Evolutionary conservation across 2,888 invertebrate genomes (phyloP).

Genomic region (Catocala nupta): DNA sequence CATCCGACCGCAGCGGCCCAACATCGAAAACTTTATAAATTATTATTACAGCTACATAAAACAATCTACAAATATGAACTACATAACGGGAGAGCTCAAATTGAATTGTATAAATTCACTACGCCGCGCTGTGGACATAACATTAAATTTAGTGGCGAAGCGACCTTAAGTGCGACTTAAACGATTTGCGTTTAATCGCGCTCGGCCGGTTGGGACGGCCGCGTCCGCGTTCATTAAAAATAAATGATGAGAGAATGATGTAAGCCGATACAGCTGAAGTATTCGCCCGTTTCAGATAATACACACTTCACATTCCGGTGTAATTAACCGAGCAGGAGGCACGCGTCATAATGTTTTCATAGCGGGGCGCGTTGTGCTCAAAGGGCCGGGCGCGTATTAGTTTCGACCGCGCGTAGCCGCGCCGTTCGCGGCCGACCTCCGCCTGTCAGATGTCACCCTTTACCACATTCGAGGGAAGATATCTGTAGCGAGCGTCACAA

Average conservation of each 20-base stretch:
- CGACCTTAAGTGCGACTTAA: slow-evolving; percentile 20
- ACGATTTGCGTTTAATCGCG: slow-evolving; percentile 33
- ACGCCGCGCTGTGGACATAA: slow-evolving; percentile 55
- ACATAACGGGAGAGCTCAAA: slow-evolving; percentile 65
- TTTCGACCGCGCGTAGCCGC: slow-evolving; percentile 22
- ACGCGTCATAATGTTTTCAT: slow-evolving; percentile 71
- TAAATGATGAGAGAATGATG: slow-evolving; percentile 39
- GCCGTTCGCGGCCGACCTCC: slow-evolving; percentile 44
- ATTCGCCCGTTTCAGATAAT: slow-evolving; percentile 53
- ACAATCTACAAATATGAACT: slow-evolving; percentile 72
- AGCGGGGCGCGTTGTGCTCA: slow-evolving; percentile 52
- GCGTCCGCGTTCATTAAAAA: slow-evolving; percentile 32
- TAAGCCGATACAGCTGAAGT: slow-evolving; percentile 52
- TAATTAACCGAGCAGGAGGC: slow-evolving; percentile 67
- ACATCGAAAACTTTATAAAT: slow-evolving; percentile 77
- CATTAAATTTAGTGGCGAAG: slow-evolving; percentile 53
- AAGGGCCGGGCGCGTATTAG: slow-evolving; percentile 44
- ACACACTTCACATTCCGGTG: slow-evolving; percentile 55
- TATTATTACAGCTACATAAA: slow-evolving; percentile 70
- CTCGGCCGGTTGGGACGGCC: slow-evolving; percentile 15
- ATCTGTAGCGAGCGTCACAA: slow-evolving; percentile 75
- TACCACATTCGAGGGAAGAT: slow-evolving; percentile 67
- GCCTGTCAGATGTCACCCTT: slow-evolving; percentile 66
- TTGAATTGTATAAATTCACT: slow-evolving; percentile 72
- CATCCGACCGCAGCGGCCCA: slow-evolving; percentile 66